A percentile compares a stretch with the other conserved stretches of the same genome.
Evolutionary conservation across 2,113 vertebrate species (phyloP).

Genomic region (Acrocephalus arundinaceus): DNA sequence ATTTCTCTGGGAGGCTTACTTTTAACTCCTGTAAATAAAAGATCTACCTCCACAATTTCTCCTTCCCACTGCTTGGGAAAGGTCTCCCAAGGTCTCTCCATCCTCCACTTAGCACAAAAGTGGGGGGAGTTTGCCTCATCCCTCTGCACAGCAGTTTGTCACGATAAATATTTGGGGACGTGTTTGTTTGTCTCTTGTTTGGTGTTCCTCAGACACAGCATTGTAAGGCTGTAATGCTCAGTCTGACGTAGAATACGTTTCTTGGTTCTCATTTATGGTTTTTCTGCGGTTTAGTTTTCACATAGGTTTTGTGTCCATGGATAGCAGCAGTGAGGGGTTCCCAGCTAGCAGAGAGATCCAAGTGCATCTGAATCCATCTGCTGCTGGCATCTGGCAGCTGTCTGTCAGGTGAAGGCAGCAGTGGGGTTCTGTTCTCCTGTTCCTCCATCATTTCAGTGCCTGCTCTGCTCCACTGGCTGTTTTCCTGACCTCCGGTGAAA

Average conservation of each 20-base stretch:
- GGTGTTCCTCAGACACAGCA: not conserved
- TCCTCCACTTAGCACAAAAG: not conserved
- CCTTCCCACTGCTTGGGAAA: not conserved
- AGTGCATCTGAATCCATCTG: not conserved
- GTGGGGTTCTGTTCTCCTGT: not conserved
- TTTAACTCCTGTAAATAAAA: not conserved
- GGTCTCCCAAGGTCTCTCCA: not conserved
- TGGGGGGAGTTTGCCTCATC: not conserved
- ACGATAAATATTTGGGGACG: not conserved
- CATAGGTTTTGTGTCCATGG: not conserved
- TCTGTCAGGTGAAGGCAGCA: not conserved
- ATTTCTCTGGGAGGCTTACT: not conserved
- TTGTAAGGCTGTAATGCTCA: not conserved
- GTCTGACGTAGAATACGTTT: not conserved
- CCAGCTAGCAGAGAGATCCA: not conserved
- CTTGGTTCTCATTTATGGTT: not conserved
- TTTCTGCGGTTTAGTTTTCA: not conserved
- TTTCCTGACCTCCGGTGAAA: not conserved
- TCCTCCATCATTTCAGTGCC: not conserved
- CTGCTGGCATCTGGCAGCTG: not conserved
- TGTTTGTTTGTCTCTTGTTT: not conserved
- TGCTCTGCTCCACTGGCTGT: not conserved
- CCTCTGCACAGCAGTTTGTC: not conserved
- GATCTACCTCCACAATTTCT: not conserved
- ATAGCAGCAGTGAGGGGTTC: not conserved